Conservation (phyloP, 1,140 invertebrate genomes). For the Drosophila oshimai region DNA sequence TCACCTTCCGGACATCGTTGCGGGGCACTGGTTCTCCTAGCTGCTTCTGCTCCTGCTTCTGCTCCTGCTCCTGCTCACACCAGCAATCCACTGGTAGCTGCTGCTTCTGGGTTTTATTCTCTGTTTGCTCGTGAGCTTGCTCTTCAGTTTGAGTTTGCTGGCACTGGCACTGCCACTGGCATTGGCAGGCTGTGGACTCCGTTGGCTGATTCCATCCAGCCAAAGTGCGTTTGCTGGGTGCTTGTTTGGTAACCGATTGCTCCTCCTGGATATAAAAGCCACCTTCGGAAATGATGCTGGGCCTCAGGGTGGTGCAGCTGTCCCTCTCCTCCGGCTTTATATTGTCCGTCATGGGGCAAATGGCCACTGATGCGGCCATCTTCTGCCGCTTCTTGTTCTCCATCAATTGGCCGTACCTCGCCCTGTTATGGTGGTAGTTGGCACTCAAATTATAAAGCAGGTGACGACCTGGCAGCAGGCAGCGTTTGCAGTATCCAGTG, state of each 20-base stretch:
- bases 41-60: not conserved
- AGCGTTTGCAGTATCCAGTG: slow-evolving; percentile 25
- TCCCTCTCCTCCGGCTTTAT: not conserved
- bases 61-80: no score
- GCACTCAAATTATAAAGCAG: slow-evolving; percentile 45
- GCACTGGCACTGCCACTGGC: not conserved
- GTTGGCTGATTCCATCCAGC: not conserved
- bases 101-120: not conserved
- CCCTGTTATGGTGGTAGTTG: not conserved
- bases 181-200: not conserved
- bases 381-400: not conserved
- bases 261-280: not conserved
- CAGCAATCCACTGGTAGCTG: slow-evolving; percentile 1
- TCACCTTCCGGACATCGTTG: not conserved
- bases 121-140: no score
- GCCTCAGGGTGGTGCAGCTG: slow-evolving; percentile 19
- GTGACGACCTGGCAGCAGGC: slow-evolving; percentile 18
- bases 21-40: not conserved
- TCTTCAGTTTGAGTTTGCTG: not conserved
- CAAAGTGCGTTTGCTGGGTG: not conserved
- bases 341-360: no score
- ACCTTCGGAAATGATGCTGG: not conserved
- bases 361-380: not conserved
- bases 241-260: no score
- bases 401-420: not conserved